Conservation (phyloP, 1,140 invertebrate species). For the Charaxes varanes region DNA sequence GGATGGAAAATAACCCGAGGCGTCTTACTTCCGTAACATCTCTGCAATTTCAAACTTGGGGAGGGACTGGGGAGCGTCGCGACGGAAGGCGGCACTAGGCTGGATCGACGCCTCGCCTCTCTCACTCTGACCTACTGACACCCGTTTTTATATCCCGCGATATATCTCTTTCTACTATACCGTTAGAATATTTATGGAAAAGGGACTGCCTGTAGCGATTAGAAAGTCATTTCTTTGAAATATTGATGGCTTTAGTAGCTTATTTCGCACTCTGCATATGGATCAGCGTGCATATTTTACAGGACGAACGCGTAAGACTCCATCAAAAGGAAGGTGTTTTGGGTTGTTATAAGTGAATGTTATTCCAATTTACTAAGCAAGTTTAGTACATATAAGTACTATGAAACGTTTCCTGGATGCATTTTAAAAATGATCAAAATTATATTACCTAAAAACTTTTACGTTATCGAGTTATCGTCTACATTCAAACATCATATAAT, state of each 20-base stretch:
- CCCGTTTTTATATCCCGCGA: slow-evolving; percentile 32
- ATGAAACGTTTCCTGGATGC: too few species aligned
- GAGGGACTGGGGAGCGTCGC: slow-evolving; percentile 24
- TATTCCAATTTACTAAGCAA: too few species aligned
- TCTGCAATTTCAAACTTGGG: slow-evolving; percentile 4
- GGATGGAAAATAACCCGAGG: slow-evolving; percentile 50
- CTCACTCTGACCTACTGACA: slow-evolving; percentile 53
- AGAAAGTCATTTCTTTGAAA: slow-evolving; percentile 61
- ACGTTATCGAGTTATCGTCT: too few species aligned
- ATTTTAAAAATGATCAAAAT: too few species aligned
- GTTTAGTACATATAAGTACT: too few species aligned
- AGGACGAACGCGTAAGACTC: slow-evolving; percentile 25
- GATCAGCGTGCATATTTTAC: slow-evolving; percentile 59
- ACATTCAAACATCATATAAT: too few species aligned
- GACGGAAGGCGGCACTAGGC: slow-evolving; percentile 37
- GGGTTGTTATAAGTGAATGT: too few species aligned
- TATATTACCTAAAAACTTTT: too few species aligned
- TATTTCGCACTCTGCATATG: slow-evolving; percentile 43
- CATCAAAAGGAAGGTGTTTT: slow-evolving; percentile 27
- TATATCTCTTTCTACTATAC: slow-evolving; percentile 43
- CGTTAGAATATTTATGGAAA: slow-evolving; percentile 56
- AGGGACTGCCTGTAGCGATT: slow-evolving; percentile 47
- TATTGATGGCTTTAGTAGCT: slow-evolving; percentile 48
- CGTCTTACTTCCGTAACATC: slow-evolving; percentile 31
- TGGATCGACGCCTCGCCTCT: slow-evolving; percentile 34